A percentile compares a stretch with the other conserved stretches of the same genome.
Conservation (phyloP, 2,113 vertebrate species). For the Prunella fulvescens region DNA sequence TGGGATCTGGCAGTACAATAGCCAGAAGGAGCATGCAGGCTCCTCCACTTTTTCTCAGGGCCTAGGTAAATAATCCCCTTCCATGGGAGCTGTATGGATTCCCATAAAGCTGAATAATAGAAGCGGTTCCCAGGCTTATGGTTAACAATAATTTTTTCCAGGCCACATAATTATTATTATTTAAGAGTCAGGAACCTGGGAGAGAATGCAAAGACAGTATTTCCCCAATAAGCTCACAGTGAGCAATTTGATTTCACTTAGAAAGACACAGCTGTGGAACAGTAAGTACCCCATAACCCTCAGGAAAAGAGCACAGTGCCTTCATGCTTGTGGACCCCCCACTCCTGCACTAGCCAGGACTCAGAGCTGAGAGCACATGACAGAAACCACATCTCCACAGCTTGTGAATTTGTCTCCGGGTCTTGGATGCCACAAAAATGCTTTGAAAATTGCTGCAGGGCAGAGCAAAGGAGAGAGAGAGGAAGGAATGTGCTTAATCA, state of each 20-base stretch:
- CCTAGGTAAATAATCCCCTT: slow-evolving; percentile 54
- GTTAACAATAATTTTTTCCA: slow-evolving; percentile 44
- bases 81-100: not conserved
- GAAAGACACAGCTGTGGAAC: not conserved
- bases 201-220: not conserved
- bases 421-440: slow-evolving; percentile 9
- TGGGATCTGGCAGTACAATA: slow-evolving; percentile 37
- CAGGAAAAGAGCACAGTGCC: not conserved
- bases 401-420: not conserved
- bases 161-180: slow-evolving; percentile 34
- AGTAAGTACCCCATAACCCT: not conserved
- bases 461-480: not conserved
- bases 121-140: slow-evolving; percentile 41
- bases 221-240: not conserved
- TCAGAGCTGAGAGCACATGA: not conserved
- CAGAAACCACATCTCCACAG: not conserved
- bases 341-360: accelerated
- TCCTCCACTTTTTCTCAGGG: slow-evolving; percentile 44
- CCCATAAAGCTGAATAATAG: slow-evolving; percentile 28
- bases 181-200: slow-evolving; percentile 15
- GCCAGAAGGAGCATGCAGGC: not conserved
- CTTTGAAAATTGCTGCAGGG: slow-evolving; percentile 8
- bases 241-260: not conserved
- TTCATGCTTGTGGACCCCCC: not conserved
- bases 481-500: not conserved